Evolutionary conservation across 2,113 vertebrate species (phyloP), one percentile per base, ranked within the genome.

Genomic region (Myotis brandtii): DNA sequence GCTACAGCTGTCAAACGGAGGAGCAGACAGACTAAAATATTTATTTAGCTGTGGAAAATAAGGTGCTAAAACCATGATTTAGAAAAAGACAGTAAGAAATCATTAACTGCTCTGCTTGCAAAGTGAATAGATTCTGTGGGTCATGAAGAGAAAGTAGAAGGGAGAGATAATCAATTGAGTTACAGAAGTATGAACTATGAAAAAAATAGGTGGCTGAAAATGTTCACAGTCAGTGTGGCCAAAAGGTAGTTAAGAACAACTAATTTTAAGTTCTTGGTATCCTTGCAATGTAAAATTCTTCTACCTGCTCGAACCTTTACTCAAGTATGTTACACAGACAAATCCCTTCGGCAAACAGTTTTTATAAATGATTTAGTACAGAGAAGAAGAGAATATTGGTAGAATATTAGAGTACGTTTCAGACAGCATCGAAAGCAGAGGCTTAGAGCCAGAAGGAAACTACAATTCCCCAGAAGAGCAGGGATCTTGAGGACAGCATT

Each of bases 1-100:
- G 21, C 40, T 92, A 10, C 20, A 17, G 23, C 32, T 84, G 32
- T 62, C 23, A 43, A 75, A 52, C 21, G n/a, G 23, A 62, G n/a
- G 16, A 23, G 25, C 32, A 92, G 25, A 48, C 6, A 52, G 18
- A 37, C 54, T 52, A 40, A 75, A 84, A 9, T 30, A 46, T 40
- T 67, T 54, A 79, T 52, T 66, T 85, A 89, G 23, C 18, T 84
- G n/a, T 48, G 30, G 4, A 69, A 94, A 6, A 66, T 91, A 83
- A 54, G 14, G 12, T 66, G 16, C 34, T 72, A 10, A 83, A 93
- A 50, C 18, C 9, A 85, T 46, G 34, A n/a, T 76, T 91, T 85
- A 46, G 18, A 50, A 96, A 85, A 18, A 62, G 81, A 52, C 17
- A 54, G 23, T n/a, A 95, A 75, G 6, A 89, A 94, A 43, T 43